phyloP scores from a whole-genome alignment of 2,888 invertebrate species.

The Lasioglossum marginatum region DNA sequence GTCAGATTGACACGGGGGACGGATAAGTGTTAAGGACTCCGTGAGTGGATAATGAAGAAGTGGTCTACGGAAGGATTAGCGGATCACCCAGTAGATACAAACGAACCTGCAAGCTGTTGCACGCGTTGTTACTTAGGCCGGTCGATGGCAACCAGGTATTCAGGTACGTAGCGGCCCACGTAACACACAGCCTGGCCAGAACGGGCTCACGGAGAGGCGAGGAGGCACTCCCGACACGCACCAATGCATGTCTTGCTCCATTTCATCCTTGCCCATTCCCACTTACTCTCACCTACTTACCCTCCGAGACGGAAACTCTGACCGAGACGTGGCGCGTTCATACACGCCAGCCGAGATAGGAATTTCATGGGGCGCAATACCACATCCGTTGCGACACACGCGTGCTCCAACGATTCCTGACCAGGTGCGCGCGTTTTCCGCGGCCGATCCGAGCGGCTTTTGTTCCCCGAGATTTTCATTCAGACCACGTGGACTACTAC shows the following conservation, averaged over 20 bases:
- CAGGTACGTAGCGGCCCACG: conserved; percentile 58
- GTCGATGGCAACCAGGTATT: conserved; percentile 37
- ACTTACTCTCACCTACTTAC: conserved; percentile 83
- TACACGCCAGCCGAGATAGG: conserved; percentile 56
- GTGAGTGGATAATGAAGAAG: background rate
- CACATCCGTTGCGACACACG: conserved; percentile 66
- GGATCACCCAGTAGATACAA: conserved; percentile 6
- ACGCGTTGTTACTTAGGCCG: conserved; percentile 63
- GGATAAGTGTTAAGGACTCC: too few species aligned
- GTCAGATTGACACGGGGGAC: too few species aligned
- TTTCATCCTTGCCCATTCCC: conserved; percentile 82
- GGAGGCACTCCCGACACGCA: conserved; percentile 83
- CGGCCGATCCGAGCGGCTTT: background rate
- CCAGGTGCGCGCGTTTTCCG: conserved; percentile 19
- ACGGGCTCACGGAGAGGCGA: conserved; percentile 47
- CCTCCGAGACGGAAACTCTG: conserved; percentile 81
- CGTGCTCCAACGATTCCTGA: conserved; percentile 33
- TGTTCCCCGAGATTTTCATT: background rate
- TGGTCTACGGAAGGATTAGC: background rate
- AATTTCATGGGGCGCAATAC: conserved; percentile 69
- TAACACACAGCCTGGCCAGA: conserved; percentile 29
- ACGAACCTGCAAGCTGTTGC: conserved; percentile 55
- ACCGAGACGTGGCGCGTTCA: conserved; percentile 69
- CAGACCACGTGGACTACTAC: background rate
- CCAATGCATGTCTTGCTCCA: conserved; percentile 84